Evolutionary conservation across 2,113 vertebrate genomes (phyloP).

Genomic region (Dipodomys stephensi): DNA sequence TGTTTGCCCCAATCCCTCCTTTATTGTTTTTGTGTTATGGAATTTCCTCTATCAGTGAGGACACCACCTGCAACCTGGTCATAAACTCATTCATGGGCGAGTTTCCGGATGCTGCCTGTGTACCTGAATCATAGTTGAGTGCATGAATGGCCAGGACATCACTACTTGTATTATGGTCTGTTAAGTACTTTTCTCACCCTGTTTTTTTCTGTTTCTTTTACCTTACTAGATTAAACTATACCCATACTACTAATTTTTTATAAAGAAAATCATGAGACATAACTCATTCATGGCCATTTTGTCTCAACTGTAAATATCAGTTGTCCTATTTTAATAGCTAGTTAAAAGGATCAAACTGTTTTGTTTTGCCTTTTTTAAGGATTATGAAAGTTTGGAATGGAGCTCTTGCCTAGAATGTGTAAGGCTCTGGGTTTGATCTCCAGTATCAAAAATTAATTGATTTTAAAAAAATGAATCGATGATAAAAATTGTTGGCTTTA

Average conservation of each 20-base stretch:
- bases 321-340: not conserved
- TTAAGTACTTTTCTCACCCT: not conserved
- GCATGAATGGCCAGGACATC: not conserved
- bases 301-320: not conserved
- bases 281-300: not conserved
- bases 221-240: not conserved
- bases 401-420: too few species aligned
- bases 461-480: too few species aligned
- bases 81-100: not conserved
- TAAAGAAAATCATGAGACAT: constrained; percentile 6
- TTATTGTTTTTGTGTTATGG: not conserved
- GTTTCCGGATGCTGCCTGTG: not conserved
- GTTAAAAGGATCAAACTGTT: not conserved
- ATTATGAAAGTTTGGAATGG: too few species aligned
- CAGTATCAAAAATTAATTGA: too few species aligned
- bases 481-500: too few species aligned
- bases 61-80: not conserved
- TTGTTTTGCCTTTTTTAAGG: too few species aligned
- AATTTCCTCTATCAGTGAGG: not conserved
- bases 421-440: too few species aligned
- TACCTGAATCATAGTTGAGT: not conserved
- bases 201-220: not conserved
- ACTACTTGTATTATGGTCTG: not conserved
- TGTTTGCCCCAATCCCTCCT: not conserved
- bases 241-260: not conserved